phyloP scores from a whole-genome alignment of 2,888 invertebrate genomes.

The Anagyrus pseudococci region DNA sequence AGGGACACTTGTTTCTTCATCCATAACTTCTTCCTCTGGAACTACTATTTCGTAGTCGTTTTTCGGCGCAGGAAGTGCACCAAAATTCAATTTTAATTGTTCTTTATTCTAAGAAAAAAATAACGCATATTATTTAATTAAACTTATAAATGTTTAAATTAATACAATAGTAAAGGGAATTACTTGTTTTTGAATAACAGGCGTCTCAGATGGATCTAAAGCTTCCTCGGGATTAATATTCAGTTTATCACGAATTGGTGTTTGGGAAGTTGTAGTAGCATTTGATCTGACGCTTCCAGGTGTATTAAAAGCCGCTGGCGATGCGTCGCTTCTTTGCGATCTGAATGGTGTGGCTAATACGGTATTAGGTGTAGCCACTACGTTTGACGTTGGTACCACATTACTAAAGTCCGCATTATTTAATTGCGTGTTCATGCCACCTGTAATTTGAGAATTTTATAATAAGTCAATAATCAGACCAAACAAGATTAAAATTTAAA shows the following conservation, averaged over 20 bases:
- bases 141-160: not conserved
- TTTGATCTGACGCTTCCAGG: slow-evolving; percentile 64
- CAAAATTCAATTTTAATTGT: slow-evolving; percentile 79
- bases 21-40: slow-evolving; percentile 78
- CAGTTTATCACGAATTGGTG: slow-evolving; percentile 88
- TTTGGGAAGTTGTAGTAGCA: slow-evolving; percentile 60
- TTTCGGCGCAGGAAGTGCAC: slow-evolving; percentile 84
- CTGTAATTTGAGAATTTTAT: slow-evolving; percentile 48
- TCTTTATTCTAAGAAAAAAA: slow-evolving; percentile 66
- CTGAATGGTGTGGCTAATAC: slow-evolving; percentile 88
- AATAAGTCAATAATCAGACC: slow-evolving; percentile 1
- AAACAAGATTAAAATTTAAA: not conserved
- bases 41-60: slow-evolving; percentile 99
- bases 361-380: slow-evolving; percentile 87
- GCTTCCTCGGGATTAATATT: slow-evolving; percentile 93
- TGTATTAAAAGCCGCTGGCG: slow-evolving; percentile 61
- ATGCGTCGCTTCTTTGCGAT: slow-evolving; percentile 72
- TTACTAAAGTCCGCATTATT: slow-evolving; percentile 89
- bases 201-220: slow-evolving; percentile 74
- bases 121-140: not conserved
- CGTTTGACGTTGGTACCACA: slow-evolving; percentile 75
- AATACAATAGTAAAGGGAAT: not conserved
- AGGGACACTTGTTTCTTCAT: slow-evolving; percentile 58
- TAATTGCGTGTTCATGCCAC: slow-evolving; percentile 93
- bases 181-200: slow-evolving; percentile 73